Evolutionary conservation across 2,797 vertebrate species (phyloP).

Genomic region (Arctocebus calabarensis): DNA sequence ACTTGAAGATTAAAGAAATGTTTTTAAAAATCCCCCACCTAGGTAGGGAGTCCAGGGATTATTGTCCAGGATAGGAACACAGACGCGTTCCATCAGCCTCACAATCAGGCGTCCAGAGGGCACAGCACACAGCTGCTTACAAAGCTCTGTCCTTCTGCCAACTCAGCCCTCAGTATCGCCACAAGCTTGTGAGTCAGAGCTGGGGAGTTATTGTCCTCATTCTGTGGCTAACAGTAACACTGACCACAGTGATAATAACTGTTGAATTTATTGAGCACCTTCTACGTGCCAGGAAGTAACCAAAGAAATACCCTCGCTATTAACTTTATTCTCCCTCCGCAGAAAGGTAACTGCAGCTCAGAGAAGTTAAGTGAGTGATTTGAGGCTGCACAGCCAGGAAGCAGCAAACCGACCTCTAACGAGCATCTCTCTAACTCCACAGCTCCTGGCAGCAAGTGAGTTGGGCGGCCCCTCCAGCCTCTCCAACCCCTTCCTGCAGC

Average conservation of each 20-base stretch:
- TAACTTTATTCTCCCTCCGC: neutral
- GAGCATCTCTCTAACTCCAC: neutral
- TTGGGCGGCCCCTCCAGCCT: neutral
- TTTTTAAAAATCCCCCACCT: neutral
- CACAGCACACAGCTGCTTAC: neutral
- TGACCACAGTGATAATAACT: neutral
- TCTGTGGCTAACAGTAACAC: neutral
- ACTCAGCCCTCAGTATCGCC: neutral
- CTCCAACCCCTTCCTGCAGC: neutral
- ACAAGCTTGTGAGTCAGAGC: neutral
- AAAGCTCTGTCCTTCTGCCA: neutral
- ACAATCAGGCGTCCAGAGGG: neutral
- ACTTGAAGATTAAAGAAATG: neutral
- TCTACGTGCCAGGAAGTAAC: neutral
- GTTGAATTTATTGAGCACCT: neutral
- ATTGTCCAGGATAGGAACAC: neutral
- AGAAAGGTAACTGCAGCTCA: neutral
- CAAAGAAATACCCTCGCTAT: neutral
- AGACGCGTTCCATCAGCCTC: neutral
- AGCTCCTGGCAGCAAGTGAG: accelerated
- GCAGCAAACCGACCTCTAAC: neutral
- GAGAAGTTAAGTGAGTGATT: slow-evolving; percentile 32
- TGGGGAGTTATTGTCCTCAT: neutral
- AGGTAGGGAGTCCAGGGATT: neutral
- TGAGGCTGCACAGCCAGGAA: neutral